Evolutionary conservation across 1,140 invertebrate species (phyloP).

Genomic region (Orchesella cincta): DNA sequence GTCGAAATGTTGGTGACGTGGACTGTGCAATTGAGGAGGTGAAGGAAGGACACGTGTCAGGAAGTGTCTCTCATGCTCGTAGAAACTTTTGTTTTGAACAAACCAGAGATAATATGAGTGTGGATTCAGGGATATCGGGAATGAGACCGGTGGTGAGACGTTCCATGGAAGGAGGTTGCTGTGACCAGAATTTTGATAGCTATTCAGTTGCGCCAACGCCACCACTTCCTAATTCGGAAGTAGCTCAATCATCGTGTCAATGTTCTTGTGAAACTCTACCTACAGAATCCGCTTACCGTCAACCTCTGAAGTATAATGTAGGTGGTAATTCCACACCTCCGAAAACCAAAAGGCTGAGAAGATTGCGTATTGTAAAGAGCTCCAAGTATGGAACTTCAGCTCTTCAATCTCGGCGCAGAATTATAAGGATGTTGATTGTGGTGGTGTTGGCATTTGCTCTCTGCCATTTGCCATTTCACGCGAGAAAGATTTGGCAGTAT

Average conservation of each 20-base stretch:
- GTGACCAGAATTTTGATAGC: not conserved
- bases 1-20: not conserved
- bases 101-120: not conserved
- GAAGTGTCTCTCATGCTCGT: not conserved
- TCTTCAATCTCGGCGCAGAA: conserved; percentile 53
- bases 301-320: too few relatives aligned
- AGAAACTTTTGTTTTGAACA: not conserved
- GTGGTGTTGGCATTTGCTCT: conserved; percentile 79
- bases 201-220: not conserved
- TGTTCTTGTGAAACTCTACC: not conserved
- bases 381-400: conserved; percentile 46
- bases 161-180: not conserved
- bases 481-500: conserved; percentile 76
- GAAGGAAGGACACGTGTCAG: not conserved
- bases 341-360: not conserved
- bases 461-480: conserved; percentile 82
- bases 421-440: conserved; percentile 74
- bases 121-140: not conserved
- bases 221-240: too few relatives aligned
- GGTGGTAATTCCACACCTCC: not conserved
- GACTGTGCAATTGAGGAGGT: not conserved
- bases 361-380: conserved; percentile 36
- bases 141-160: not conserved
- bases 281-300: not conserved
- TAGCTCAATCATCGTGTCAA: too few relatives aligned